Evolutionary conservation across 2,797 vertebrate species (phyloP), one percentile per base, ranked within the genome.

Genomic region (Alcedo quadribrachys): DNA sequence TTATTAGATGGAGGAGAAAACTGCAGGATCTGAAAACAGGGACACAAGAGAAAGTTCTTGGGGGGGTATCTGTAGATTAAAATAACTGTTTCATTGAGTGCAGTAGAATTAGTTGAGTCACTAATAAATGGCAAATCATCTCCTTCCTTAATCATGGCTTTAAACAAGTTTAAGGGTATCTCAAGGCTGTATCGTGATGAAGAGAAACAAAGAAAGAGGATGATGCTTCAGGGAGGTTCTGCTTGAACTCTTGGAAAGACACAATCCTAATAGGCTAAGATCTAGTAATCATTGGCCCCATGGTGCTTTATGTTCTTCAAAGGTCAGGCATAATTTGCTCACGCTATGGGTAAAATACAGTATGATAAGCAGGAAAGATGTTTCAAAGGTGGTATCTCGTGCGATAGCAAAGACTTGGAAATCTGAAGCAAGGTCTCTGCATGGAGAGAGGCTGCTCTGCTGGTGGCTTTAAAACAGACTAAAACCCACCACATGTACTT

Each of bases 191-290:
- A 40, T 57, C 1, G 1, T 7, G 37, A 80, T 48, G 37, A 84
- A 86, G 6, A 45, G 42, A 65, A 93, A 42, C 6, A 40, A 65
- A 90, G 65, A 28, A 54, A 58, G 21, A 67, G 9, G n/a, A 45
- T 73, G 67, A 42, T 0, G 1, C 73, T 90, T 88, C 67, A 77
- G 55, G 40, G 28, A 74, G 66, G 43, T 80, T 89, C 73, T 78
- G 22, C 77, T 32, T 92, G 78, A 86, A 85, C 70, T 80, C 33
- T 74, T 71, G 37, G n/a, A 45, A 77, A 69, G 73, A 61, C 24
- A 30, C 22, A 37, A 2, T 50, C 18, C 18, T 80, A 74, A 60
- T 12, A 81, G 33, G 17, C 12, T 65, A 55, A 75, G 5, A 43
- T 80, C 46, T 53, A 55, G 42, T 10, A 37, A 74, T 73, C 48